Evolutionary conservation across 2,797 vertebrate genomes (phyloP).

Genomic region (Chiroxiphia lanceolata): DNA sequence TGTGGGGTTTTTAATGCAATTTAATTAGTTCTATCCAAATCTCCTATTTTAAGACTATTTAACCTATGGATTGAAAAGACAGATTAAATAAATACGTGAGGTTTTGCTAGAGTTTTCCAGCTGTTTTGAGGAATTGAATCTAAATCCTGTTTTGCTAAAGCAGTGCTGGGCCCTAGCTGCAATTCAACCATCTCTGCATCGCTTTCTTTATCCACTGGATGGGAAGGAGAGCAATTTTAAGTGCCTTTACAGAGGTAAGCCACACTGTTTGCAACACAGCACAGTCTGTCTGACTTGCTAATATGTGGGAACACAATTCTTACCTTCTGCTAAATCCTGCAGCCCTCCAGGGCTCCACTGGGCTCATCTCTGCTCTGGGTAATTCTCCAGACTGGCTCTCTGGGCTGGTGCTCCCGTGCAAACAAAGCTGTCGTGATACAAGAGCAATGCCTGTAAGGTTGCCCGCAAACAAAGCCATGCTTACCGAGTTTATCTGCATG

Average conservation of each 20-base stretch:
- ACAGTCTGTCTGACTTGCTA: not conserved
- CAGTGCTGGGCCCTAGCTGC: not conserved
- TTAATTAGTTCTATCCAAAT: not conserved
- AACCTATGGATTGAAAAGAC: not conserved
- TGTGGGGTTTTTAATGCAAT: fast-evolving
- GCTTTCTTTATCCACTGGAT: not conserved
- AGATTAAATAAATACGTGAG: not conserved
- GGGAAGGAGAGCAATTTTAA: not conserved
- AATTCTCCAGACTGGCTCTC: not conserved
- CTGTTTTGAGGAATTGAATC: not conserved
- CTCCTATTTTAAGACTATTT: not conserved
- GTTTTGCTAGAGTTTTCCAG: not conserved
- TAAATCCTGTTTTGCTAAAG: not conserved
- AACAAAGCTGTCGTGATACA: conserved; percentile 45
- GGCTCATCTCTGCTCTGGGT: not conserved
- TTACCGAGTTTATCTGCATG: conserved; percentile 43
- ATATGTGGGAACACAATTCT: not conserved
- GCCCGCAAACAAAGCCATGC: conserved; percentile 47
- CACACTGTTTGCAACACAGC: not conserved
- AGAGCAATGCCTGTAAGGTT: conserved; percentile 51
- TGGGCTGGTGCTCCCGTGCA: conserved; percentile 16
- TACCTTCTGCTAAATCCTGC: not conserved
- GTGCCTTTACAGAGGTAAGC: not conserved
- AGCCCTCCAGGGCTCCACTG: not conserved
- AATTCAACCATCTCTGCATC: not conserved